Evolutionary conservation across 2,113 vertebrate species (phyloP), one percentile per base, ranked within the genome.

Genomic region (Dipodomys spectabilis): DNA sequence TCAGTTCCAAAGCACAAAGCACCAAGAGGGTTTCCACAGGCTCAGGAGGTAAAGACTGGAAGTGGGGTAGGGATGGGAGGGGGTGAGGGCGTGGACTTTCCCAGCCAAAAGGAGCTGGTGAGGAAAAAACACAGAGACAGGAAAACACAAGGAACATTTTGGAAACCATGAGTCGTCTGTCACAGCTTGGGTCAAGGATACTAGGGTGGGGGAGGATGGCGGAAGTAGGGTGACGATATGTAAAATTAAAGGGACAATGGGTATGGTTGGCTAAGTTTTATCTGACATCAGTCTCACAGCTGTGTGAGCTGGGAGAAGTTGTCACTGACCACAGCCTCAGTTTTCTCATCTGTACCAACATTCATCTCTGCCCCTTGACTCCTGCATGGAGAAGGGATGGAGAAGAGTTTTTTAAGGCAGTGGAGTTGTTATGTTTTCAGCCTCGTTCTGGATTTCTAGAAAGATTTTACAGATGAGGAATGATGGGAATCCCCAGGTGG

Each of bases 81-180:
- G 35, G 9, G 49, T 49, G 49, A 12, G 9, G 49, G 49, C 39
- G 79, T 91, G 23, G 25, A 83, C 44, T 81, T 89, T 95, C 80
- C 80, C 91, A 62, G 60, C 53, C 82, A 49, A 64, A 89, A 89
- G 57, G 57, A 92, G 13, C 60, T 16, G 73, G 45, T 72, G 60
- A 93, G 88, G 44, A 32, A 74, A 77, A 93, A 84, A 64, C 25
- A 27, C 28, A n/a, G 67, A 93, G 27, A 64, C 78, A 95, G 82
- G 64, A 93, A 91, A 83, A 73, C 9, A 2, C 62, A 65, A 28
- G 39, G 27, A 92, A 27, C 78, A 65, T 80, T 85, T 49, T 69
- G 77, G 92, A 95, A 95, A 89, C 86, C 44, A 57, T 67, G 77
- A 91, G 72, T 23, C 68, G 44, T 78, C 62, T 72, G 71, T 86